phyloP scores from a whole-genome alignment of 2,113 vertebrate species.

The Ageneiosus marmoratus region DNA sequence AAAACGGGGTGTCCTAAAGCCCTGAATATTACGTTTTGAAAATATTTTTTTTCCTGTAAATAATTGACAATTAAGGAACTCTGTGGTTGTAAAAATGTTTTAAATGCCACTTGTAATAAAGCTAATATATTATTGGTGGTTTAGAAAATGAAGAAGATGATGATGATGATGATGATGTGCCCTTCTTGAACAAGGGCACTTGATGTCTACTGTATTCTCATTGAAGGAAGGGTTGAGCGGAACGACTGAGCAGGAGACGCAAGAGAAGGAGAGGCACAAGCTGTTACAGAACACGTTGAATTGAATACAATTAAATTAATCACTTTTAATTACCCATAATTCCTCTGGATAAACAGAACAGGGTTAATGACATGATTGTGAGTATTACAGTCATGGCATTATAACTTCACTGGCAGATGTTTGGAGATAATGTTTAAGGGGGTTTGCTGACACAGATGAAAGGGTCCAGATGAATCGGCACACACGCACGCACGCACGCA shows the following conservation, averaged over 20 bases:
- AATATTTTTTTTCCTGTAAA: constrained; percentile 69
- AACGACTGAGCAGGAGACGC: constrained; percentile 19
- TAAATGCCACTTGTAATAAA: constrained; percentile 71
- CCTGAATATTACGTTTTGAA: constrained; percentile 63
- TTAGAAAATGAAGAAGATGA: constrained; percentile 65
- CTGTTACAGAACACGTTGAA: background rate
- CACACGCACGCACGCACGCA: background rate
- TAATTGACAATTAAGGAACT: constrained; percentile 64
- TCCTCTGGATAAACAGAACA: background rate
- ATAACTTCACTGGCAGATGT: background rate
- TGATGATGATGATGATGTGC: constrained; percentile 58
- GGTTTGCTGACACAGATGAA: background rate
- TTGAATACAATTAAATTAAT: background rate
- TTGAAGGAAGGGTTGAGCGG: constrained; percentile 59
- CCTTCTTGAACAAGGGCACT: constrained; percentile 79
- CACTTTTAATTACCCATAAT: constrained; percentile 15
- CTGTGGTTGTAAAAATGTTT: constrained; percentile 71
- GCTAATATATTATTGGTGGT: constrained; percentile 59
- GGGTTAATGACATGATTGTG: background rate
- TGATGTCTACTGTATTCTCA: constrained; percentile 74
- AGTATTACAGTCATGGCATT: background rate
- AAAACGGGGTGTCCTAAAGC: constrained; percentile 9
- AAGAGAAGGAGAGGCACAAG: constrained; percentile 57
- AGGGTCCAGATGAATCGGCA: background rate
- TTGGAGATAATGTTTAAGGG: background rate